Percentiles rank a stretch among this genome's conserved stretches.
Evolutionary conservation across 2,888 invertebrate genomes (phyloP).

Genomic region (Ophion ventricosus): DNA sequence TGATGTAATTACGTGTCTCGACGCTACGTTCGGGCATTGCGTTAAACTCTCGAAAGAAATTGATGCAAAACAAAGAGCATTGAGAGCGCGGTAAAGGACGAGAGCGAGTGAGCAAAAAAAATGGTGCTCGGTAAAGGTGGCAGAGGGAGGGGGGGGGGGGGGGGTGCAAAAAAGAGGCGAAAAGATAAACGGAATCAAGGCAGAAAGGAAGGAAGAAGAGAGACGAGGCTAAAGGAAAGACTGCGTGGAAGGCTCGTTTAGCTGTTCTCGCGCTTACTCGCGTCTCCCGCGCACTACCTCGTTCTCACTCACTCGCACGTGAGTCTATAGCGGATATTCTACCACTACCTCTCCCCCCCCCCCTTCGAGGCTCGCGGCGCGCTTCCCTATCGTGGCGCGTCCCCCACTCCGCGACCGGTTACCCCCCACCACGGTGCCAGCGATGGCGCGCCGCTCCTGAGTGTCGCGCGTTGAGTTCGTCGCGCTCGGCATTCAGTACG

Average conservation of each 20-base stretch:
- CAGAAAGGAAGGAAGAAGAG: slow-evolving; percentile 12
- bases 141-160: no score
- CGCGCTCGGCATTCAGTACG: slow-evolving; percentile 68
- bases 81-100: slow-evolving; percentile 8
- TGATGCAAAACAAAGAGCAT: neutral
- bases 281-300: neutral
- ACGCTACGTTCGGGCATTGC: no score
- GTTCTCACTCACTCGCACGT: neutral
- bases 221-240: slow-evolving; percentile 21
- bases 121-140: no score
- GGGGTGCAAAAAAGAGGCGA: neutral
- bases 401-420: neutral
- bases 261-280: neutral
- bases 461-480: slow-evolving; percentile 58
- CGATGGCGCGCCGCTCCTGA: slow-evolving; percentile 44
- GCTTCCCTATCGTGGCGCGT: neutral
- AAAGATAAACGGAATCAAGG: neutral
- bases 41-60: neutral
- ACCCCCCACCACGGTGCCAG: neutral
- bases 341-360: neutral
- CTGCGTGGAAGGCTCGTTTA: neutral
- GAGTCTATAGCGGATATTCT: neutral
- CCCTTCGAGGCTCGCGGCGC: neutral
- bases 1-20: no score
- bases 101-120: slow-evolving; percentile 14